Conservation (phyloP, 2,113 vertebrate genomes). For the Labrus mixtus region DNA sequence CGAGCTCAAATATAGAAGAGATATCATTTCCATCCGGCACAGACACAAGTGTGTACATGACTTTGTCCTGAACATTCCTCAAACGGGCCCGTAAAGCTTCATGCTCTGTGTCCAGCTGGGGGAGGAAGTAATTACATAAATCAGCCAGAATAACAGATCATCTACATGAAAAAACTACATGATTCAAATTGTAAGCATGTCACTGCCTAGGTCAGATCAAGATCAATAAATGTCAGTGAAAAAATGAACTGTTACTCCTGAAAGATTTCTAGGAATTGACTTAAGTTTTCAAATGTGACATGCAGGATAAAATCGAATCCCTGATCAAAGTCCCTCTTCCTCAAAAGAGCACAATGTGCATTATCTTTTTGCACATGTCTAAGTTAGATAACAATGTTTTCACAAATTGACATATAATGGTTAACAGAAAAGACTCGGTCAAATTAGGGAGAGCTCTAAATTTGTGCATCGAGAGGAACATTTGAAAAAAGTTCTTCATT, state of each 20-base stretch:
- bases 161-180: not conserved
- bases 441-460: not conserved
- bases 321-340: conserved; percentile 2
- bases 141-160: not conserved
- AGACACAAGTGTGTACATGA: conserved; percentile 95
- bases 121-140: not conserved
- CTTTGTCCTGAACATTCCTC: conserved; percentile 89
- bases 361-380: conserved; percentile 3
- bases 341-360: not conserved
- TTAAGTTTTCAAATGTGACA: conserved; percentile 12
- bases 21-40: conserved; percentile 98
- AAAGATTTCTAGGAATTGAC: conserved; percentile 6
- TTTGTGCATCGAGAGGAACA: no score
- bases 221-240: not conserved
- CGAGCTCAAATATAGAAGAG: conserved; percentile 98
- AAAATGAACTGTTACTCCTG: not conserved
- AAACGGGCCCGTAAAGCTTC: conserved; percentile 86
- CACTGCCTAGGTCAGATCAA: not conserved
- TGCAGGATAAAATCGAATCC: not conserved
- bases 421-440: not conserved
- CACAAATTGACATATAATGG: conserved; percentile 3
- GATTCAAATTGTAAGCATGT: conserved; percentile 6
- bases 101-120: conserved; percentile 92
- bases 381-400: conserved; percentile 14
- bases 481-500: no score